Conservation (phyloP, 1,140 invertebrate species). For the Cardiocondyla obscurior region DNA sequence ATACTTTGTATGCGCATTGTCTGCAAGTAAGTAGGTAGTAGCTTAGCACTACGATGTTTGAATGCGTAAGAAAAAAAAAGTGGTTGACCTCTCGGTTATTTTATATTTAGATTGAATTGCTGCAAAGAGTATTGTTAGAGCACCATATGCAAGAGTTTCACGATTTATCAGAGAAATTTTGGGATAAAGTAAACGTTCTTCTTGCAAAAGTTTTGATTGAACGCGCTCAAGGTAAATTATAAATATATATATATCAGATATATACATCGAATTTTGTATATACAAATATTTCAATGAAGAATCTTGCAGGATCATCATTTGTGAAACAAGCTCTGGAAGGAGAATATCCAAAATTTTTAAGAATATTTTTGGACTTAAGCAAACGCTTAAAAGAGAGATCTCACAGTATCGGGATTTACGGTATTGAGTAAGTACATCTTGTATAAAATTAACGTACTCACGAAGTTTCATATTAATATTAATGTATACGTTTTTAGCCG, state of each 20-base stretch:
- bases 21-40: constrained; percentile 87
- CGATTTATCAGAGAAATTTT: constrained; percentile 85
- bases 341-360: constrained; percentile 94
- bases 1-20: constrained; percentile 88
- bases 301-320: constrained; percentile 84
- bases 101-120: constrained; percentile 79
- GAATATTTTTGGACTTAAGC: constrained; percentile 87
- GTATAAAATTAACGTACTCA: constrained; percentile 25
- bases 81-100: too few relatives aligned
- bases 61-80: too few relatives aligned
- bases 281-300: not conserved
- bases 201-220: constrained; percentile 84
- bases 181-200: constrained; percentile 84
- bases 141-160: constrained; percentile 77
- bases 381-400: constrained; percentile 84
- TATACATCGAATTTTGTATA: not conserved
- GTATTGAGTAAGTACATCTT: constrained; percentile 73
- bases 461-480: constrained; percentile 47
- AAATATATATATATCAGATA: constrained; percentile 2
- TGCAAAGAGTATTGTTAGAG: constrained; percentile 78
- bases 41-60: too few relatives aligned
- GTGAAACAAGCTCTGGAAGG: constrained; percentile 94
- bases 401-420: constrained; percentile 77
- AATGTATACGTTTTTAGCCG: constrained; percentile 73
- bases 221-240: constrained; percentile 84